Base-by-base conservation (phyloP, 2,797 vertebrate genomes). In the Echiichthys vipera region DNA sequence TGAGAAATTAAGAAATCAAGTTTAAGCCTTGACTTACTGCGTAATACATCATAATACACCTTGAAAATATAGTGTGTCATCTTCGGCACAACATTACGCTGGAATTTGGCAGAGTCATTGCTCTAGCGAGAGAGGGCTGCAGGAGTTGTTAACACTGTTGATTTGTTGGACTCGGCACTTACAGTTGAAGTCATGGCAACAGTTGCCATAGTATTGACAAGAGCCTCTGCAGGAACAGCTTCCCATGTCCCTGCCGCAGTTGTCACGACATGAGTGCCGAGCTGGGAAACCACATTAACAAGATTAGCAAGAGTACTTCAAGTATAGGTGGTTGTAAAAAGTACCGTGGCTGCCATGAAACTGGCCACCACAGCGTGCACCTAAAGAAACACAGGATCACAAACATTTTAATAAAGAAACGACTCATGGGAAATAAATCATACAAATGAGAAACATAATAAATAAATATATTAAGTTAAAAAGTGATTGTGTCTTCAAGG, bases 171-270 rank as follows among this genome's bases (percentile, higher is more conserved):
- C 29, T 36, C 59, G 69, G 49, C 24, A 84, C 85, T 84, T 67
- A 88, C 84, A 39, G 22, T 11, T 0, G 77, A 78, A 90, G 79
- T 91, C 90, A 56, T 20, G 0, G 49, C 90, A 92, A 70, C 89
- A 91, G 83, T 80, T 85, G n/a, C 82, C 81, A 45, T 81, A 17
- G 80, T 61, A 67, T 46, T n/a, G 14, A 78, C 90, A 92, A 25
- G 56, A 72, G 59, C 59, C 71, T 0, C 4, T 5, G 57, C 90
- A 92, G 65, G 89, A 91, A 69, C 90, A 91, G 70, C 42, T 77
- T 78, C 85, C 83, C 46, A 79, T 1, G 61, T 77, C 0, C 0
- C 0, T 0, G 42, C 64, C 56, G 1, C 72, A 74, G 56, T 67
- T 55, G 49, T 32, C 32, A 5, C 12, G 65, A 63, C 88, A 86